Evolutionary conservation across 2,113 vertebrate genomes (phyloP).

Genomic region (Astatoreochromis straeleni): DNA sequence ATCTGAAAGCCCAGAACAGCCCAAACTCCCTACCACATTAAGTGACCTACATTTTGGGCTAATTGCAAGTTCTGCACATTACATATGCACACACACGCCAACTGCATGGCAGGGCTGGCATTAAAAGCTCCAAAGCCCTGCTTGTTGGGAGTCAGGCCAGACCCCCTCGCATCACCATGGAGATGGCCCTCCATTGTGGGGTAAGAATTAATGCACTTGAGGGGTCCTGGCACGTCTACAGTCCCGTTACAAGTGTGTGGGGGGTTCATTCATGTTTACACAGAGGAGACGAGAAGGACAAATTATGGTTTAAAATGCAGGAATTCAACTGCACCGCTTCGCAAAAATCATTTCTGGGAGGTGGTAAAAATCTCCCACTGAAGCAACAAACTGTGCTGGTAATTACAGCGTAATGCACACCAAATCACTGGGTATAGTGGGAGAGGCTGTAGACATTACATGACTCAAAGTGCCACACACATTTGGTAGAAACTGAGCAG

Average conservation of each 20-base stretch:
- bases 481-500: neutral
- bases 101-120: constrained; percentile 27
- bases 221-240: constrained; percentile 48
- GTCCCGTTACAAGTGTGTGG: neutral
- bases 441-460: neutral
- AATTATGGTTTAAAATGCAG: neutral
- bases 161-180: constrained; percentile 59
- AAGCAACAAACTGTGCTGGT: neutral
- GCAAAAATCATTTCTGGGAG: neutral
- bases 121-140: constrained; percentile 24
- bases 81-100: constrained; percentile 30
- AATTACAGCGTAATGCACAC: neutral
- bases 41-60: constrained; percentile 44
- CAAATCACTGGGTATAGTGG: neutral
- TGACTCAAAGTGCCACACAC: neutral
- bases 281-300: neutral
- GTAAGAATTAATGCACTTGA: constrained; percentile 56
- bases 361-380: neutral
- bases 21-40: neutral
- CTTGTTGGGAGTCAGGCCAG: constrained; percentile 43
- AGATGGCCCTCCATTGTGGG: constrained; percentile 52
- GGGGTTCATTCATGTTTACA: constrained; percentile 10
- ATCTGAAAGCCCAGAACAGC: neutral
- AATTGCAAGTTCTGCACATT: constrained; percentile 46
- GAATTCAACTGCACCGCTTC: neutral